Evolutionary conservation across 2,113 vertebrate genomes (phyloP), one percentile per base, ranked within the genome.

Genomic region (Paracanthobrama guichenoti): DNA sequence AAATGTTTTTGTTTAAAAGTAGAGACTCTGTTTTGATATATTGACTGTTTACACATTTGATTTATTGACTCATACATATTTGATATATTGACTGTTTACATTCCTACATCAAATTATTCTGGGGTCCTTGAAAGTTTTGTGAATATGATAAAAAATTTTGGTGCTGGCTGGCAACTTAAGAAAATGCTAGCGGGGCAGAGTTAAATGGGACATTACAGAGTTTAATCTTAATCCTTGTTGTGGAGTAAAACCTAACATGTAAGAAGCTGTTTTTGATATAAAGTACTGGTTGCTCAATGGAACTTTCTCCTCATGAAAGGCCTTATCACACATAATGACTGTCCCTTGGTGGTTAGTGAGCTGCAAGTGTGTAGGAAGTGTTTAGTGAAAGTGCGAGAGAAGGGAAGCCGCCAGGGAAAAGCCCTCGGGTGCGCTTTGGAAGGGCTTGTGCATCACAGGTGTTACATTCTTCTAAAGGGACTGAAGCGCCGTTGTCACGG

Each of bases 401-500:
- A 55, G 48, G 48, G 39, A 80, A 53, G 31, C 20, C 46, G 0
- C 28, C 28, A 80, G 84, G 84, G 87, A 87, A 85, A 83, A 85
- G 83, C 69, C 79, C 79, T 86, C 22, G 69, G 46, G 13, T 80
- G 50, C 8, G 2, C 26, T 85, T 59, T 79, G 76, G 57, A 85
- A 28, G 35, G 75, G 80, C 48, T 81, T 75, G 48, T 82, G 57
- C 81, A 74, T 82, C 74, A 59, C 79, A 85, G 64, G 26, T 85
- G 55, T 48, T 69, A 12, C 66, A 67, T 39, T 8, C 66, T 12
- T 60, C 9, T 67, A 53, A 50, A 20, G 22, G 50, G 26, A 67
- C 57, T 60, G 59, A 78, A 46, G 42, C 62, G 26, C 3, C 35
- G 42, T 74, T 85, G 59, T 79, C 80, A 88, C 18, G 84, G 87